Evolutionary conservation across 1,140 invertebrate genomes (phyloP), one percentile per base, ranked within the genome.

Genomic region (Euwallacea fornicatus): DNA sequence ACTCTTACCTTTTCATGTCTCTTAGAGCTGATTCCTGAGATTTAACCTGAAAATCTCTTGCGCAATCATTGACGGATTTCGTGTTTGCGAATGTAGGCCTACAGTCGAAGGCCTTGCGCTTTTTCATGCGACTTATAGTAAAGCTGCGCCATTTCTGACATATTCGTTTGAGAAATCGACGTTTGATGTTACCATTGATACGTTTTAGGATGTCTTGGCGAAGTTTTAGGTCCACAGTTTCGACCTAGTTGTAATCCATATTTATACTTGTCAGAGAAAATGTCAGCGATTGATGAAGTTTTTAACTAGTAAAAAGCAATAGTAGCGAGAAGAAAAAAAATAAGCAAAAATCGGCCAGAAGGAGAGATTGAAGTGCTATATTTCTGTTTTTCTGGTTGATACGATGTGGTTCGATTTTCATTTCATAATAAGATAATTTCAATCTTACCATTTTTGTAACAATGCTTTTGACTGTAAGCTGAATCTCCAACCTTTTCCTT

Each of bases 71-170:
- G 0, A 86, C 78, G 53, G 83, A 84, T 11, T 81, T 81, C 8
- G 80, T 80, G 50, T 85, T 80, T 15, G 89, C 75, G 88, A 88
- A 90, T 13, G 87, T 82, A 0, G 88, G 88, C 7, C 85, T 88
- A 66, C 84, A 83, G 70, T 89, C 86, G 43, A 90, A 77, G 8
- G 87, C 63, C 77, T 81, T 72, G 74, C 82, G 70, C 83, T 84
- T 73, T 65, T 78, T 81, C 15, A 78, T 80, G 13, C 78, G 83
- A 7, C 61, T 50, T 0, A 75, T 58, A 16, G 75, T 73, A 56
- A 81, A 80, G 58, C 82, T 82, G 81, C 85, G 85, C 72, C 83
- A 81, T 70, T 85, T 86, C 16, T 80, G 82, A 10, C 83, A 81
- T 21, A 84, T 83, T 47, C 79, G 75, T 42, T 82, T 80, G 73